Percentiles rank a stretch among this genome's conserved stretches.
These are phyloP conservation scores for Synergus gifuensis DNA, from an alignment of 2,888 invertebrate genomes.

Conservation along the genomic window DNA sequence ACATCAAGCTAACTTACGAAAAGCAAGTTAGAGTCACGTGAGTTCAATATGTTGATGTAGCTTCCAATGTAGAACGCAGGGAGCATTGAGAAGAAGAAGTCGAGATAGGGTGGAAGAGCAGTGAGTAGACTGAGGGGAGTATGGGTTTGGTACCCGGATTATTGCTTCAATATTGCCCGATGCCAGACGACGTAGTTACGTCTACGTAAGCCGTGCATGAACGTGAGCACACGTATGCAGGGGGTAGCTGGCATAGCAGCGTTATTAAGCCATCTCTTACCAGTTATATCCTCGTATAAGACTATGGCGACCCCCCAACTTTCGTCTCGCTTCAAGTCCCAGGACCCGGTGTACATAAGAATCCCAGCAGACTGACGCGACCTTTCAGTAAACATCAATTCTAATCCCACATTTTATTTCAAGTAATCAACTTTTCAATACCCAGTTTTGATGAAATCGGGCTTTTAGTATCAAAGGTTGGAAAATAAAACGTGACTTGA, in stretches of 20 bases:
- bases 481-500: background rate
- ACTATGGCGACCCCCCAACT: slow-evolving; percentile 54
- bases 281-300: slow-evolving; percentile 68
- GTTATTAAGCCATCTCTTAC: slow-evolving; percentile 76
- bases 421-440: background rate
- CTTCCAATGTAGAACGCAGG: background rate
- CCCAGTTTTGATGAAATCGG: background rate
- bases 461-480: background rate
- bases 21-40: background rate
- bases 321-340: slow-evolving; percentile 43
- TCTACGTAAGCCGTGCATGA: slow-evolving; percentile 62
- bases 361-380: background rate
- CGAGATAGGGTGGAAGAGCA: background rate
- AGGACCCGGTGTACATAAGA: background rate
- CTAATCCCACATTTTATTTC: background rate
- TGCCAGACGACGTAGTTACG: slow-evolving; percentile 69
- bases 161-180: slow-evolving; percentile 76
- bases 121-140: slow-evolving; percentile 32
- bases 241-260: slow-evolving; percentile 62
- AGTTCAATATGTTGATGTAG: slow-evolving; percentile 3
- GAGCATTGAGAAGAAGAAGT: background rate
- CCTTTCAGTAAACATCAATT: background rate
- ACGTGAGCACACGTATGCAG: slow-evolving; percentile 58
- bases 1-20: background rate
- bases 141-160: slow-evolving; percentile 66